These are phyloP conservation scores for Camponotus fellah DNA, from an alignment of 2,888 invertebrate genomes.

Conservation along the genomic window DNA sequence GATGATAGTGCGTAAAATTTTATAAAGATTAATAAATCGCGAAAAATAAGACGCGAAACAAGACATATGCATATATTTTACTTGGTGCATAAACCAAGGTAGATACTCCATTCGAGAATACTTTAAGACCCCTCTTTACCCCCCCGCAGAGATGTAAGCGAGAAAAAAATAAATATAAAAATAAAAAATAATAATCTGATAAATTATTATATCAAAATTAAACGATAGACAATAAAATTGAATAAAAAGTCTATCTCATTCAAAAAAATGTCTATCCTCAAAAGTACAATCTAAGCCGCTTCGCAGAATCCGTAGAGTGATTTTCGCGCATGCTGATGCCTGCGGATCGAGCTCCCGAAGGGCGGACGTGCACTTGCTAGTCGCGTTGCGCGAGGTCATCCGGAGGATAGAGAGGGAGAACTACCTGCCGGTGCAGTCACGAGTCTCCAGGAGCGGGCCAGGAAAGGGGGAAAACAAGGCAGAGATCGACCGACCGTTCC, in stretches of 20 bases:
- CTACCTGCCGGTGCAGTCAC: conserved; percentile 69
- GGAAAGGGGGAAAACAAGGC: conserved; percentile 55
- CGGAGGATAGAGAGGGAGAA: conserved; percentile 57
- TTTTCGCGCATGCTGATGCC: conserved; percentile 8
- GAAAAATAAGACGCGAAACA: too few species aligned
- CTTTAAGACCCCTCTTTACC: too few species aligned
- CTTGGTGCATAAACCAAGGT: too few species aligned
- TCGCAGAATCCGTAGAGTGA: conserved; percentile 29
- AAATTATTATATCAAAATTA: conserved; percentile 15
- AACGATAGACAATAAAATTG: neutral
- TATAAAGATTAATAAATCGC: too few species aligned
- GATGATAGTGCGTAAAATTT: too few species aligned
- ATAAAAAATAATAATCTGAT: neutral
- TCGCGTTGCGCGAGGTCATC: conserved; percentile 70
- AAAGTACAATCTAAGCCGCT: neutral
- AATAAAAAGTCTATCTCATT: neutral
- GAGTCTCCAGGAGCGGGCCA: conserved; percentile 72
- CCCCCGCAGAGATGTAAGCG: too few species aligned
- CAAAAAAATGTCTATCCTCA: neutral
- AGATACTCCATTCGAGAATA: too few species aligned
- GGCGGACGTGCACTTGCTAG: conserved; percentile 67
- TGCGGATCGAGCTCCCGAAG: conserved; percentile 43
- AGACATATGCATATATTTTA: too few species aligned
- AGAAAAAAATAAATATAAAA: too few species aligned
- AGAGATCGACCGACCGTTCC: conserved; percentile 70